Conservation (phyloP, 1,140 invertebrate species). For the Caenorhabditis latens region DNA sequence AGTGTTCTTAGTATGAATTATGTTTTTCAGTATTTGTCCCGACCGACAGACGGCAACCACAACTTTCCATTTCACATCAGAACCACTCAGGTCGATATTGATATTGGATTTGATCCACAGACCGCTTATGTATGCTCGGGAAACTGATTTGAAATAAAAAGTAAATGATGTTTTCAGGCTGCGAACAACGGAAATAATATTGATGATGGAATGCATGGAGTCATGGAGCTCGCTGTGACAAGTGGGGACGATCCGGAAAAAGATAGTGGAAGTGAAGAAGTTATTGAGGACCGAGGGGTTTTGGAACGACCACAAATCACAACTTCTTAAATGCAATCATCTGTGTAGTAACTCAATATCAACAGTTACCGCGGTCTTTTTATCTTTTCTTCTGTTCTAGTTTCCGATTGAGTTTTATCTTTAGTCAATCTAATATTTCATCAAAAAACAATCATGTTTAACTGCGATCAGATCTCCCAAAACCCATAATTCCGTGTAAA, state of each 20-base stretch:
- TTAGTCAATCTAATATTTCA: no score
- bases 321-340: background rate
- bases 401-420: no score
- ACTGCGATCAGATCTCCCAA: no score
- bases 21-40: constrained; percentile 83
- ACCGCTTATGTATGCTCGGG: constrained; percentile 59
- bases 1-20: constrained; percentile 23
- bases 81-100: constrained; percentile 83
- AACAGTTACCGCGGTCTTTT: no score
- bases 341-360: no score
- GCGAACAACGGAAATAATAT: background rate
- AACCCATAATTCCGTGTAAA: no score
- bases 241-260: background rate
- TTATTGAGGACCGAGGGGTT: background rate
- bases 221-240: constrained; percentile 14
- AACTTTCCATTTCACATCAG: constrained; percentile 89
- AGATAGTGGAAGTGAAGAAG: background rate
- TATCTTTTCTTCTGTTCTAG: no score
- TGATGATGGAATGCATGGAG: constrained; percentile 41
- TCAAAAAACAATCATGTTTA: no score
- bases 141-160: background rate
- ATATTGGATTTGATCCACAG: constrained; percentile 61
- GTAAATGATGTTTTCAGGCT: background rate
- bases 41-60: constrained; percentile 86
- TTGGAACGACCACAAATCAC: constrained; percentile 30